Conservation (phyloP, 2,113 vertebrate genomes). For the Puma concolor region DNA sequence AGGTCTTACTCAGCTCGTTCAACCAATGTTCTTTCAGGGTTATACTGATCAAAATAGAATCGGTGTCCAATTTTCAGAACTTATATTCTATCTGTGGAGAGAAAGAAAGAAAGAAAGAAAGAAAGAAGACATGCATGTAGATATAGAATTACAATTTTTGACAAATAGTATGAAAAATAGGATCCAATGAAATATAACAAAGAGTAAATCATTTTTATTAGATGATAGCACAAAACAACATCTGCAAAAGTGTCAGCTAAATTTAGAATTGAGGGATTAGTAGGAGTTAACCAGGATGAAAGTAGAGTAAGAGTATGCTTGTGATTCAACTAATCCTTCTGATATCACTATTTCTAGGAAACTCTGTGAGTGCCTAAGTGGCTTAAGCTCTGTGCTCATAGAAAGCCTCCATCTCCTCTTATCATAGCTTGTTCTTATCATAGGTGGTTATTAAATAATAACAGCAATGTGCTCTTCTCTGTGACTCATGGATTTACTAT, state of each 20-base stretch:
- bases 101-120: background rate
- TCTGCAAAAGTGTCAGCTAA: background rate
- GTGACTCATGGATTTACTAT: background rate
- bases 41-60: background rate
- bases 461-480: background rate
- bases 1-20: background rate
- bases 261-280: background rate
- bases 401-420: slow-evolving; percentile 48
- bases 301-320: background rate
- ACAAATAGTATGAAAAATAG: background rate
- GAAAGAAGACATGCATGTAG: background rate
- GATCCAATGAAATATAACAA: background rate
- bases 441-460: slow-evolving; percentile 25
- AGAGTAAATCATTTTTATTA: background rate
- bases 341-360: background rate
- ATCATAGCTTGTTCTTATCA: slow-evolving; percentile 22
- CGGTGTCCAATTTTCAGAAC: background rate
- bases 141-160: background rate
- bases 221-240: background rate
- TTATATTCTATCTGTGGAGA: background rate
- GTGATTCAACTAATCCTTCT: slow-evolving; percentile 29
- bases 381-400: background rate
- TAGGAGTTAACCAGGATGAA: background rate
- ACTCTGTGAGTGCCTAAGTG: slow-evolving; percentile 5
- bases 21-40: background rate